Percentiles rank a stretch among this genome's conserved stretches.
Evolutionary conservation across 2,797 vertebrate genomes (phyloP).

Genomic region (Bovichtus variegatus): DNA sequence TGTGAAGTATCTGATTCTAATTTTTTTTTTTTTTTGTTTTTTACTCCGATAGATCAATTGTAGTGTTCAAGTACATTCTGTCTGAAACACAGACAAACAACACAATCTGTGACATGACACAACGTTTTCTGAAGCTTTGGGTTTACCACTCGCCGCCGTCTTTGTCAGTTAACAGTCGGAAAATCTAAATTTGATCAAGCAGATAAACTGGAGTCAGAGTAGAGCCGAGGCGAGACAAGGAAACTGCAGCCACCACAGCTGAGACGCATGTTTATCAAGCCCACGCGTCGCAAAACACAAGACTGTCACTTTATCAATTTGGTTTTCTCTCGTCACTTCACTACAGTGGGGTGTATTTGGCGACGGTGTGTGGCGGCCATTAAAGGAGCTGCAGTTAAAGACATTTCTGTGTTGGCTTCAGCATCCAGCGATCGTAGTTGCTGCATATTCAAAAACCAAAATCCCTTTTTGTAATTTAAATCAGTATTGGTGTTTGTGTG

Average conservation of each 20-base stretch:
- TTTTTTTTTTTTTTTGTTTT: too few species aligned
- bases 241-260: background rate
- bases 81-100: background rate
- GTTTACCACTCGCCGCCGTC: slow-evolving; percentile 4
- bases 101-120: background rate
- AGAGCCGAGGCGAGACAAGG: background rate
- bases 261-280: background rate
- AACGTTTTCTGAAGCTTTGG: slow-evolving; percentile 24
- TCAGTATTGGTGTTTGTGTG: background rate
- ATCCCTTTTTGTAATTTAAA: background rate
- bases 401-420: background rate
- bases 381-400: background rate
- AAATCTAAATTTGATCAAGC: background rate
- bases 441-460: background rate
- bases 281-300: background rate
- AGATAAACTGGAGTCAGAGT: background rate
- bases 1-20: background rate
- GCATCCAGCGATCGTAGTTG: background rate
- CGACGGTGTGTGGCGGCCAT: background rate
- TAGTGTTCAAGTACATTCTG: slow-evolving; percentile 41
- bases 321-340: background rate
- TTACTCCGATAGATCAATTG: slow-evolving; percentile 5
- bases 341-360: background rate
- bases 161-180: slow-evolving; percentile 21
- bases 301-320: background rate